Percentiles rank a stretch among this genome's conserved stretches.
Conservation (phyloP, 1,140 invertebrate species). For the Gryon sp. region DNA sequence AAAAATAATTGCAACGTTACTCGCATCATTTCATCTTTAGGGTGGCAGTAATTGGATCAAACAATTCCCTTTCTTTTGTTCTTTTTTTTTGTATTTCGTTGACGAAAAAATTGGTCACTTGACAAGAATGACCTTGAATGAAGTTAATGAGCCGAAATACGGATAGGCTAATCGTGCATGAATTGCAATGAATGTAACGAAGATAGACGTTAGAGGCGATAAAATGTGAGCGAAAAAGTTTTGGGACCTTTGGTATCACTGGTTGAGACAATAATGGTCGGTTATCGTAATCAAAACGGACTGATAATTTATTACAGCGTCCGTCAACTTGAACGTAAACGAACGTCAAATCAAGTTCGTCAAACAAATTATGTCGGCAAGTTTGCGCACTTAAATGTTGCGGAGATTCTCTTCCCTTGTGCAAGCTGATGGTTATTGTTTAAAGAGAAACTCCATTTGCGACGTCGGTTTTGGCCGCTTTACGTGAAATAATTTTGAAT, state of each 20-base stretch:
- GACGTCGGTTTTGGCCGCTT: no score
- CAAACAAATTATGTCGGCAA: constrained; percentile 2
- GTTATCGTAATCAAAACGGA: constrained; percentile 6
- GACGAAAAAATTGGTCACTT: constrained; percentile 14
- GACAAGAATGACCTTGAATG: neutral
- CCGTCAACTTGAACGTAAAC: neutral
- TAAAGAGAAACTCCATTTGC: no score
- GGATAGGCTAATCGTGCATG: constrained; percentile 43
- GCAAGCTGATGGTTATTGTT: neutral
- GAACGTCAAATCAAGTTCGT: neutral
- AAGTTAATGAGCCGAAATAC: constrained; percentile 5
- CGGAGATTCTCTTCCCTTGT: neutral
- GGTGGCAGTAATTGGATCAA: constrained; percentile 1
- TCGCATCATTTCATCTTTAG: neutral
- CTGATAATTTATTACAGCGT: constrained; percentile 2
- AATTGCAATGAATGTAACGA: neutral
- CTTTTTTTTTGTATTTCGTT: no score
- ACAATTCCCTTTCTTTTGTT: no score
- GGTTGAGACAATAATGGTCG: neutral
- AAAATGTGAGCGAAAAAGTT: neutral
- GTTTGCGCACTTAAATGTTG: neutral
- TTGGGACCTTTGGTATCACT: no score
- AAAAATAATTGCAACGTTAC: neutral
- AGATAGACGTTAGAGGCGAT: no score
- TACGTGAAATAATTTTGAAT: no score